Evolutionary conservation across 2,797 vertebrate genomes (phyloP).

Genomic region (Sebastes nivosus): DNA sequence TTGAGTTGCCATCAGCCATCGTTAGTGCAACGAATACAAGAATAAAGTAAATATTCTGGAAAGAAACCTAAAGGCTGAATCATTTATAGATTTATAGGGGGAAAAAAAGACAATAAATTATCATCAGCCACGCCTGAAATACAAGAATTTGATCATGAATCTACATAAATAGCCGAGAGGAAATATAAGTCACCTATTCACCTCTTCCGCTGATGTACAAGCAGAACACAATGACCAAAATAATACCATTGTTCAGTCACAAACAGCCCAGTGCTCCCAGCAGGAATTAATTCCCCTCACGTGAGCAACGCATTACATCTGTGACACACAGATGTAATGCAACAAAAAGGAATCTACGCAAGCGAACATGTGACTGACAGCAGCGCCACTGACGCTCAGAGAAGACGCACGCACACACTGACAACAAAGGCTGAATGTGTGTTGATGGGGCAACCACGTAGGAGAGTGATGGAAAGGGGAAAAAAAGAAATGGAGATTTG

Average conservation of each 20-base stretch:
- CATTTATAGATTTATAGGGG: background rate
- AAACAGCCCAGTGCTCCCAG: constrained; percentile 18
- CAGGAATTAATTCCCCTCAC: constrained; percentile 43
- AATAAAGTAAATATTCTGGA: background rate
- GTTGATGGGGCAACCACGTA: constrained; percentile 20
- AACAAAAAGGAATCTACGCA: constrained; percentile 45
- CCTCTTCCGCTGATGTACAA: background rate
- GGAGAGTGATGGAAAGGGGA: background rate
- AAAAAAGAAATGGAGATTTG: background rate
- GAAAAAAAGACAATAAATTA: background rate
- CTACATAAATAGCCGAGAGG: background rate
- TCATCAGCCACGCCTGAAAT: background rate
- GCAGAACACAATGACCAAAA: constrained; percentile 4
- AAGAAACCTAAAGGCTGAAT: background rate
- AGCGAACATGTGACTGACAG: constrained; percentile 44
- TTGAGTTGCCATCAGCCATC: background rate
- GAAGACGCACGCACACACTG: background rate
- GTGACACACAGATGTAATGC: constrained; percentile 26
- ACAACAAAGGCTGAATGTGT: constrained; percentile 29
- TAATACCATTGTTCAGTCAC: background rate
- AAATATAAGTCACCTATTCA: background rate
- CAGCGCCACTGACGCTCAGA: constrained; percentile 24
- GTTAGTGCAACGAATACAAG: background rate
- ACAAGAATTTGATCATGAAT: background rate
- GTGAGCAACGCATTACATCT: constrained; percentile 40